phyloP scores from a whole-genome alignment of 1,140 invertebrate genomes.

The Episyrphus balteatus region DNA sequence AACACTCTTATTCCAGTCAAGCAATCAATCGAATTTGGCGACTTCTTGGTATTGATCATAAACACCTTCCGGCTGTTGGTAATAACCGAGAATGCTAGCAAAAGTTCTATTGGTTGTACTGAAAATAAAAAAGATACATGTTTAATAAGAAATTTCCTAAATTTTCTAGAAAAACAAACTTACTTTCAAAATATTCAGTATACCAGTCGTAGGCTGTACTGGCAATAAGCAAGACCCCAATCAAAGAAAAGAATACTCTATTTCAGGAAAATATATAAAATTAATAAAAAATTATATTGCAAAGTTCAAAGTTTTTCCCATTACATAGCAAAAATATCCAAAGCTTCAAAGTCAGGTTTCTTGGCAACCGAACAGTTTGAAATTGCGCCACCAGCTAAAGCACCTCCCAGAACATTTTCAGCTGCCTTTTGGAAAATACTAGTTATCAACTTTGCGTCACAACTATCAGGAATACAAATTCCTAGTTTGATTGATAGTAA shows the following conservation, averaged over 20 bases:
- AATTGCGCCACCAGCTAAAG: too few species aligned
- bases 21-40: conserved; percentile 21
- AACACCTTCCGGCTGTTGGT: conserved; percentile 13
- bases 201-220: conserved; percentile 18
- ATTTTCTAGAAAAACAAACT: neutral
- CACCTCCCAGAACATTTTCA: too few species aligned
- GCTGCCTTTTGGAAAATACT: too few species aligned
- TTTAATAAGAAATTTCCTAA: too few species aligned
- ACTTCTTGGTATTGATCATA: conserved; percentile 10
- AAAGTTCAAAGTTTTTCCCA: conserved; percentile 4
- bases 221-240: conserved; percentile 3
- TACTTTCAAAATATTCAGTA: conserved; percentile 9
- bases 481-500: too few species aligned
- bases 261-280: conserved; percentile 1
- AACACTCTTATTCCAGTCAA: conserved; percentile 21
- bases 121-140: neutral
- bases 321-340: conserved; percentile 18
- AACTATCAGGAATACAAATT: too few species aligned
- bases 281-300: too few species aligned
- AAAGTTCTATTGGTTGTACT: conserved; percentile 6
- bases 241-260: conserved; percentile 3
- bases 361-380: too few species aligned
- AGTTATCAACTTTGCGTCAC: too few species aligned
- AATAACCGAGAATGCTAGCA: conserved; percentile 15
- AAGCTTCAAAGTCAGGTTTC: neutral